phyloP scores from a whole-genome alignment of 2,113 vertebrate species.

The Cyrtonyx montezumae region DNA sequence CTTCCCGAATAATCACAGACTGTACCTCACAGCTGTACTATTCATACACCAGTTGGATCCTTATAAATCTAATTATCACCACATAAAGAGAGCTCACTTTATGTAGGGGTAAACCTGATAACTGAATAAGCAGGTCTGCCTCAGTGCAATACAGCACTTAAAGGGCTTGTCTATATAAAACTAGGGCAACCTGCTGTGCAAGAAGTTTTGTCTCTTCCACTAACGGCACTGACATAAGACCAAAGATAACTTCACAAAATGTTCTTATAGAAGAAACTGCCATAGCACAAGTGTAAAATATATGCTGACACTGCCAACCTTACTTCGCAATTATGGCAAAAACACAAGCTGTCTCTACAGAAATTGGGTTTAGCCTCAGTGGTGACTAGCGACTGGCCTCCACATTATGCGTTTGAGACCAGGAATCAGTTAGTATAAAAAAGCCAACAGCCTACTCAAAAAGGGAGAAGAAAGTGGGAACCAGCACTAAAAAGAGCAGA shows the following conservation, averaged over 20 bases:
- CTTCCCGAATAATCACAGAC: background rate
- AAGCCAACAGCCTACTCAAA: background rate
- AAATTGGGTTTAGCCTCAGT: background rate
- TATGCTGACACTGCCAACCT: background rate
- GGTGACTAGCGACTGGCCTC: background rate
- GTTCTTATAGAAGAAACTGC: background rate
- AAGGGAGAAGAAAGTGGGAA: background rate
- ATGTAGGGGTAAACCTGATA: background rate
- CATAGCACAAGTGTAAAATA: background rate
- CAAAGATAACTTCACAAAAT: background rate
- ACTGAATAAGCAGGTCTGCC: background rate
- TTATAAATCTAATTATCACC: background rate
- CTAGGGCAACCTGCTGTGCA: background rate
- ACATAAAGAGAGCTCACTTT: background rate
- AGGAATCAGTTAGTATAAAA: background rate
- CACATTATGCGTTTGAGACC: accelerated
- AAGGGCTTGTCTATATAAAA: background rate
- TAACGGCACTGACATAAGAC: background rate
- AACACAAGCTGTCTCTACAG: background rate
- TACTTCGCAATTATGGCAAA: background rate
- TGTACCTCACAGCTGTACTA: background rate
- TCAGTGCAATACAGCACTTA: background rate
- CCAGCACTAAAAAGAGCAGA: background rate
- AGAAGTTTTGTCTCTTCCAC: background rate
- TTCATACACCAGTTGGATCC: background rate